A percentile compares a stretch with the other conserved stretches of the same genome.
These are phyloP conservation scores for Diadumene lineata DNA, from an alignment of 92 coral and sea anemone genomes.

Conservation along the genomic window DNA sequence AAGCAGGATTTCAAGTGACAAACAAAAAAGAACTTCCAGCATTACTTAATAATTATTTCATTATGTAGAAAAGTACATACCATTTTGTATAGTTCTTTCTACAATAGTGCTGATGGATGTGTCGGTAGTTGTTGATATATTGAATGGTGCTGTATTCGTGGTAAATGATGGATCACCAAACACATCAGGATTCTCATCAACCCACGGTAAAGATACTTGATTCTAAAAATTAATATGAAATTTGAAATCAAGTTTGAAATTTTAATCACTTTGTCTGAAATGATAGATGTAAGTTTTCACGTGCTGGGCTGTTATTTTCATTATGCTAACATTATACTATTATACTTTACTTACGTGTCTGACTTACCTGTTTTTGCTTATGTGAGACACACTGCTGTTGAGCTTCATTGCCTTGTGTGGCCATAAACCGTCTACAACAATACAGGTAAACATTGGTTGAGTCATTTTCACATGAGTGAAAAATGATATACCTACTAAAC, in stretches of 20 bases:
- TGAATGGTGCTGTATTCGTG: conserved; percentile 21
- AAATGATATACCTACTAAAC: too few species aligned
- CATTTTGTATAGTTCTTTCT: neutral
- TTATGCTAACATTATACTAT: neutral
- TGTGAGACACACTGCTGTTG: conserved; percentile 67
- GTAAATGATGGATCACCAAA: conserved; percentile 56
- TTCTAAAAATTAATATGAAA: too few species aligned
- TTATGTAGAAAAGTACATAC: neutral
- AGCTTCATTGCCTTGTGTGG: conserved; percentile 71
- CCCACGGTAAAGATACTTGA: conserved; percentile 76
- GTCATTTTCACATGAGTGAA: too few species aligned
- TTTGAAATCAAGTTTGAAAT: too few species aligned
- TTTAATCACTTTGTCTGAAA: too few species aligned
- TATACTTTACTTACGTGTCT: neutral
- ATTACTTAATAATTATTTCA: too few species aligned
- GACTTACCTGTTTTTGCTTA: conserved; percentile 83
- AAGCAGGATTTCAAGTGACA: too few species aligned
- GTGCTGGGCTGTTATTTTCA: too few species aligned
- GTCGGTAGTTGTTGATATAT: neutral
- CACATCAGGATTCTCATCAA: conserved; percentile 79
- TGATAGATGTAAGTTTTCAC: too few species aligned
- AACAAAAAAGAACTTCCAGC: too few species aligned
- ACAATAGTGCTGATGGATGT: conserved; percentile 1
- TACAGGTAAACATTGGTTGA: too few species aligned
- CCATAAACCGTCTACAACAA: conserved; percentile 71